Conservation (phyloP, 2,888 invertebrate species). For the Choristoneura rosaceana region DNA sequence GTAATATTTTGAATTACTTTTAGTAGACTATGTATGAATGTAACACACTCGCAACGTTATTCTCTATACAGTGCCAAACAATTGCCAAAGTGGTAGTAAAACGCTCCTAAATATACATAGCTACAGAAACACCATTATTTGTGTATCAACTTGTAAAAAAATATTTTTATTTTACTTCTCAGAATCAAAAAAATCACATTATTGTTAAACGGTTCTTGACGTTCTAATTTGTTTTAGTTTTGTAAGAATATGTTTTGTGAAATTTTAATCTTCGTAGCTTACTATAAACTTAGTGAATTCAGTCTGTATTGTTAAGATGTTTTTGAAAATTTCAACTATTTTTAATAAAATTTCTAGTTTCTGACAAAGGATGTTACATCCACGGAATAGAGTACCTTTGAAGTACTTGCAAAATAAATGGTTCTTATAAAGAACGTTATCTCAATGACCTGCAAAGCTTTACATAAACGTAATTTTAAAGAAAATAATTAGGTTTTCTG, state of each 20-base stretch:
- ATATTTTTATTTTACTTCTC: not conserved
- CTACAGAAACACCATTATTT: not conserved
- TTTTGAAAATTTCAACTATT: conserved; percentile 24
- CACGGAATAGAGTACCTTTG: not conserved
- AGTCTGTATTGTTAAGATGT: conserved; percentile 36
- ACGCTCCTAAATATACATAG: not conserved
- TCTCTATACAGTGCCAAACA: conserved; percentile 1
- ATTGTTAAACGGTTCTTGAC: not conserved
- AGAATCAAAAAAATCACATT: not conserved
- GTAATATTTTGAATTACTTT: too few species aligned
- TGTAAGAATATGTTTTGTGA: not conserved
- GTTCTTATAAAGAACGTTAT: too few species aligned
- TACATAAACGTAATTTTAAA: too few species aligned
- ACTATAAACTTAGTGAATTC: conserved; percentile 32
- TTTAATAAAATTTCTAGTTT: not conserved
- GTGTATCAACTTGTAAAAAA: too few species aligned
- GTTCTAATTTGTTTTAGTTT: not conserved
- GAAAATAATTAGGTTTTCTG: too few species aligned
- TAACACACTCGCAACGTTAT: not conserved
- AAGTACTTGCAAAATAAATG: too few species aligned
- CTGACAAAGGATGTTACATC: not conserved
- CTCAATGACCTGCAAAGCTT: too few species aligned
- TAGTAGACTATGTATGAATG: not conserved
- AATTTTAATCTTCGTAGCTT: conserved; percentile 5
- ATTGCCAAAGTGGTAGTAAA: not conserved